Base-by-base conservation (phyloP, 1,140 invertebrate species). In the Atta cephalotes region DNA sequence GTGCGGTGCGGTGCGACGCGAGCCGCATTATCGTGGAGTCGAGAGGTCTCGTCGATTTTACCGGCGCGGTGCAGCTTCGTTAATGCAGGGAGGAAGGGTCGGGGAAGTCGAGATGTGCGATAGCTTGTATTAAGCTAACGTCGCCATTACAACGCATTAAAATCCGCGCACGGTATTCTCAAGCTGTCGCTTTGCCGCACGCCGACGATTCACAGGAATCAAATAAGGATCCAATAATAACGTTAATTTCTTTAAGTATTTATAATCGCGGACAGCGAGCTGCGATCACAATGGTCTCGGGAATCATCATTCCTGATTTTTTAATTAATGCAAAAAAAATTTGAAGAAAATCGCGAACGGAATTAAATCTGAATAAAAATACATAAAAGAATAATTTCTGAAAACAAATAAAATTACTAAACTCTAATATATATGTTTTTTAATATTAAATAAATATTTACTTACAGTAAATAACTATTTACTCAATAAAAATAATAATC, bases 41-140 rank as follows among this genome's bases (percentile, higher is more conserved):
- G 82, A 76, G 51, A 53, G 39, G 28, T 74, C 72, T 87, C 72
- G 85, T 89, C 88, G 79, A 89, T 87, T 62, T 45, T 35, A 39
- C 82, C 72, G 35, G 45, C 60, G 60, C 51, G 84, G 25, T 65
- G 63, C n/a, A 60, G 60, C 79, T 89, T 85, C 88, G 88, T 90
- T 90, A 90, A 88, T 82, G 4, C 62, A n/a, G 58, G n/a, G 80
- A 39, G 35, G 31, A 28, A 14, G 12, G 45, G 39, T 49, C 65
- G 53, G 60, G 25, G 71, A 85, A 78, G 70, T 76, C 63, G 78
- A 21, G 63, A 65, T 28, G 53, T 51, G 16, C 88, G 88, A 89
- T 87, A 89, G 88, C 85, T 87, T 72, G 88, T 68, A 89, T 89
- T 89, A 89, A 90, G 66, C 65, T 89, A 84, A 90, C 85, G 78